Percentiles rank a stretch among this genome's conserved stretches.
These are phyloP conservation scores for Eristalis pertinax DNA, from an alignment of 2,888 invertebrate genomes.

Conservation along the genomic window DNA sequence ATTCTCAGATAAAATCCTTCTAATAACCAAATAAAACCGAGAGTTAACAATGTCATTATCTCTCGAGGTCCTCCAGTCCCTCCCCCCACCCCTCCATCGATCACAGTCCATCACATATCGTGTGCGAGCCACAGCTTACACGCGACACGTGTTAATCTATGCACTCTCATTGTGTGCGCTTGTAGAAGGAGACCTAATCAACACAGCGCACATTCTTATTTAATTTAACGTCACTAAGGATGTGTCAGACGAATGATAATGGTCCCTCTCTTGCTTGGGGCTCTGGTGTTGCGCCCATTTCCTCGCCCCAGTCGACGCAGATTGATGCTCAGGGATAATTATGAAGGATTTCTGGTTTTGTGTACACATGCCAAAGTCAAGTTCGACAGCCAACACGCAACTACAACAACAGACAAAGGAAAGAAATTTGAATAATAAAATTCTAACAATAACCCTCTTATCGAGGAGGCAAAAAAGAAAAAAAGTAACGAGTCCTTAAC, in stretches of 20 bases:
- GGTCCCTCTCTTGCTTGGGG: slow-evolving; percentile 11
- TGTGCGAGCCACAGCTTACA: slow-evolving; percentile 1
- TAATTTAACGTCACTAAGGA: slow-evolving; percentile 31
- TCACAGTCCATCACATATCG: background rate
- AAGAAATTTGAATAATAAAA: slow-evolving; percentile 45
- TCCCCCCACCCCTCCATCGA: background rate
- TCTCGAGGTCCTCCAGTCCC: slow-evolving; percentile 11
- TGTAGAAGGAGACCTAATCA: slow-evolving; percentile 9
- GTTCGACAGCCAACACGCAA: slow-evolving; percentile 29
- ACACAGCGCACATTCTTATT: slow-evolving; percentile 29
- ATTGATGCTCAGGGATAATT: slow-evolving; percentile 13
- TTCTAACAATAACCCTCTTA: slow-evolving; percentile 63
- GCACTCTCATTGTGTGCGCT: background rate
- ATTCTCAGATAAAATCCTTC: slow-evolving; percentile 43
- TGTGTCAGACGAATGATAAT: slow-evolving; percentile 35
- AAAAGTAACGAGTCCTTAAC: slow-evolving; percentile 56
- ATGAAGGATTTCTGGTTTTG: slow-evolving; percentile 35
- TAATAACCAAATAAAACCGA: slow-evolving; percentile 47
- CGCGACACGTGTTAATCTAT: slow-evolving; percentile 27
- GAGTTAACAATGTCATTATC: slow-evolving; percentile 46
- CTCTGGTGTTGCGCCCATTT: background rate
- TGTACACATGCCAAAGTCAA: slow-evolving; percentile 50
- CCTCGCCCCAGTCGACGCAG: background rate
- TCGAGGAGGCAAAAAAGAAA: background rate
- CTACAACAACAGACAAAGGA: background rate